Evolutionary conservation across 1,140 invertebrate genomes (phyloP).

Genomic region (Trichonephila clavata): DNA sequence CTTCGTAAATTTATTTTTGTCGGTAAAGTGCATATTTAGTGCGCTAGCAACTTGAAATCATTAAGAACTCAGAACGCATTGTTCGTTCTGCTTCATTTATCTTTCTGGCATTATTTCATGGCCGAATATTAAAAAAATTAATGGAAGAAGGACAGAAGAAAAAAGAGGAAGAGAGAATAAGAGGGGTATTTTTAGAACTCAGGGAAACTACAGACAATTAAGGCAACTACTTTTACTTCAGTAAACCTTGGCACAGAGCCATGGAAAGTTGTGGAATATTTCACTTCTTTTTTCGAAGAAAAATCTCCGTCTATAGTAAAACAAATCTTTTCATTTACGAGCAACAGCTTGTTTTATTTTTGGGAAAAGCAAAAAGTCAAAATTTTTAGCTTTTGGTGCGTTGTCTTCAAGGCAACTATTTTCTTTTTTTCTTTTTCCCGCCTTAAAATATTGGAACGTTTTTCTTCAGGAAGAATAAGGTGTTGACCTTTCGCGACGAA

Average conservation of each 20-base stretch:
- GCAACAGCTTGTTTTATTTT: constrained; percentile 34
- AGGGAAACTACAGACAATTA: neutral
- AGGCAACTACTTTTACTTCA: constrained; percentile 13
- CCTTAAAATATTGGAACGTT: neutral
- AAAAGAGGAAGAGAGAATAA: neutral
- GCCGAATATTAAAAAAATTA: neutral
- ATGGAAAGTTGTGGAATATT: neutral
- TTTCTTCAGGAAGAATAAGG: neutral
- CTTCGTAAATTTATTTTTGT: neutral
- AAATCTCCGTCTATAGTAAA: neutral
- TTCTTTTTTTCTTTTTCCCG: neutral
- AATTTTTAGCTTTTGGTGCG: neutral
- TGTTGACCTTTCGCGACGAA: neutral
- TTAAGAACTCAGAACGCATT: neutral
- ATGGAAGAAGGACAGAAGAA: neutral
- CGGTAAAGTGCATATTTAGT: neutral
- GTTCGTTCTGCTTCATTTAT: neutral
- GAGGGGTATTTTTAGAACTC: neutral
- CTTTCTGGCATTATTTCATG: constrained; percentile 22
- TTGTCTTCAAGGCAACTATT: neutral
- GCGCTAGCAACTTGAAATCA: neutral
- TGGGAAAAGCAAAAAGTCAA: neutral
- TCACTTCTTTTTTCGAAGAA: neutral
- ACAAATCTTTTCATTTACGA: neutral
- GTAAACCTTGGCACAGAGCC: neutral